Evolutionary conservation across 1,140 invertebrate species (phyloP).

Genomic region (Drosophila sturtevanti): DNA sequence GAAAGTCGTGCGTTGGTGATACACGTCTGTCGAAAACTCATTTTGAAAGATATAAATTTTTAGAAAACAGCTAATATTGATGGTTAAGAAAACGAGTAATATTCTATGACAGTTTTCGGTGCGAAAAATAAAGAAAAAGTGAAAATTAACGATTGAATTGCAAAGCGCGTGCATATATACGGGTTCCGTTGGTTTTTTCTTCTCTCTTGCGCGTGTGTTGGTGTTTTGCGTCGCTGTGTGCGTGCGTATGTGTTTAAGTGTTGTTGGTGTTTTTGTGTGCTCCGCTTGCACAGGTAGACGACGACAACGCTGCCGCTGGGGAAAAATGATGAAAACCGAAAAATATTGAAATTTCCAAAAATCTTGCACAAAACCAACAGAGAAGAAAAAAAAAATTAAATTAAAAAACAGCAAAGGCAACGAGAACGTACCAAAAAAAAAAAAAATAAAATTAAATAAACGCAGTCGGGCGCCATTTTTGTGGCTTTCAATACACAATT

Average conservation of each 20-base stretch:
- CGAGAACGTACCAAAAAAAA: slow-evolving; percentile 14
- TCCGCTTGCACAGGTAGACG: slow-evolving; percentile 64
- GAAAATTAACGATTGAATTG: slow-evolving; percentile 29
- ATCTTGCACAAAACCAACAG: slow-evolving; percentile 14
- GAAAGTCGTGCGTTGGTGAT: background rate
- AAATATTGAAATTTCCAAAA: slow-evolving; percentile 25
- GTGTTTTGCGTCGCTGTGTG: slow-evolving; percentile 42
- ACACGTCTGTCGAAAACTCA: background rate
- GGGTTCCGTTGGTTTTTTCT: slow-evolving; percentile 67
- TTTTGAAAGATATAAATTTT: slow-evolving; percentile 1
- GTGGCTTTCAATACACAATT: slow-evolving; percentile 55
- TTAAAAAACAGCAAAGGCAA: slow-evolving; percentile 43
- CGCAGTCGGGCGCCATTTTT: slow-evolving; percentile 66
- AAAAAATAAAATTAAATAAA: too few species aligned
- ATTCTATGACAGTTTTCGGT: background rate
- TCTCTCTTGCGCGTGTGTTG: slow-evolving; percentile 39
- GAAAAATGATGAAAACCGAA: slow-evolving; percentile 58
- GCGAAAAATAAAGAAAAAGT: slow-evolving; percentile 27
- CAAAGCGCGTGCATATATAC: slow-evolving; percentile 76
- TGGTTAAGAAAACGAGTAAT: background rate
- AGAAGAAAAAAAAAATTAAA: slow-evolving; percentile 39
- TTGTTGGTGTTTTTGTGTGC: slow-evolving; percentile 63
- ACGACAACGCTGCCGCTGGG: slow-evolving; percentile 41
- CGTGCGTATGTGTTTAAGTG: slow-evolving; percentile 60
- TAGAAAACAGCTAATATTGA: background rate